phyloP scores from a whole-genome alignment of 2,888 invertebrate genomes.

The Nephrotoma appendiculata region DNA sequence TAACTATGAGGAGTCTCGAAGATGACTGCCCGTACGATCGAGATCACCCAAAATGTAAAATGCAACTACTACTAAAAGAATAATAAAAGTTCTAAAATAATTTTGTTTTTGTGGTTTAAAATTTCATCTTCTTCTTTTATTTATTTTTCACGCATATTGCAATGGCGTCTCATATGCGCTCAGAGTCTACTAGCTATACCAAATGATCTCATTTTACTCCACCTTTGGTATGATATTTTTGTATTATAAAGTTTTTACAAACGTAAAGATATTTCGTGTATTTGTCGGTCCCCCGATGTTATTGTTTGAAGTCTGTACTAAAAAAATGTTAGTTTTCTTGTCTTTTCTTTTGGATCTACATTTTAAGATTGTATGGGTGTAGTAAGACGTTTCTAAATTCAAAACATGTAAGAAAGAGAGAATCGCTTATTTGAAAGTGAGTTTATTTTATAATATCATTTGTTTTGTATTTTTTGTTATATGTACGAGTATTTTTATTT shows the following conservation, averaged over 20 bases:
- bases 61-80: conserved; percentile 6
- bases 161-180: not conserved
- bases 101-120: not conserved
- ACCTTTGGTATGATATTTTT: not conserved
- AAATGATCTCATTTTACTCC: not conserved
- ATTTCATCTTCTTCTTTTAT: not conserved
- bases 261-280: not conserved
- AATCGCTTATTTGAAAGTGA: not conserved
- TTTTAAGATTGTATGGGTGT: not conserved
- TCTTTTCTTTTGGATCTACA: not conserved
- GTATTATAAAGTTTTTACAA: not conserved
- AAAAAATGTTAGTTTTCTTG: not conserved
- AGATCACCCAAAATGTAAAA: conserved; percentile 7
- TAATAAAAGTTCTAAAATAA: not conserved
- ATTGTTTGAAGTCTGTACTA: not conserved
- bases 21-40: conserved; percentile 2
- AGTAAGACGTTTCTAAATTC: not conserved
- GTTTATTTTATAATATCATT: not conserved
- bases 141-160: not conserved
- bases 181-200: not conserved
- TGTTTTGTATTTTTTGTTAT: not conserved
- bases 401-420: not conserved
- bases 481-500: not conserved
- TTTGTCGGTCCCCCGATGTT: not conserved
- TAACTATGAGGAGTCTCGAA: not conserved